Evolutionary conservation across 1,140 invertebrate genomes (phyloP).

Genomic region (Procambarus virginalis): DNA sequence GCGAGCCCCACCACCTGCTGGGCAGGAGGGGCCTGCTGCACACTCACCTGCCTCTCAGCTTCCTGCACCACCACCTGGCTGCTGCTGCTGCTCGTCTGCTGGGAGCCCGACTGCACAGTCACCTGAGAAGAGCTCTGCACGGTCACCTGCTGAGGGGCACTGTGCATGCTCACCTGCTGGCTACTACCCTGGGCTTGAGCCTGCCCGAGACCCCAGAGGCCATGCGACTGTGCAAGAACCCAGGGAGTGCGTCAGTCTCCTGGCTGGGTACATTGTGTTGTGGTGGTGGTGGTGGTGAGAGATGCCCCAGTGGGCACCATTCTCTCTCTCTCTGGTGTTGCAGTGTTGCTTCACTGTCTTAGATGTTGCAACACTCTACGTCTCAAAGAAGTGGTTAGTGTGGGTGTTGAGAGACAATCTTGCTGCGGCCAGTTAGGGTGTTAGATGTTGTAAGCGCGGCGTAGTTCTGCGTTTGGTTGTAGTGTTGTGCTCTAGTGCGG

Average conservation of each 20-base stretch:
- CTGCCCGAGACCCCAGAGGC: slow-evolving; percentile 41
- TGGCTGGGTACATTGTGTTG: neutral
- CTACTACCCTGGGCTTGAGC: slow-evolving; percentile 7
- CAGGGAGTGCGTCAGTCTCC: neutral
- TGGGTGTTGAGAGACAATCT: neutral
- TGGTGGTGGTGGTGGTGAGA: neutral
- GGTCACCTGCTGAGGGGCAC: slow-evolving; percentile 18
- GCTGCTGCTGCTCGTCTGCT: neutral
- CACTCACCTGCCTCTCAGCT: slow-evolving; percentile 13
- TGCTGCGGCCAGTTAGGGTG: neutral
- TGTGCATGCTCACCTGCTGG: slow-evolving; percentile 24
- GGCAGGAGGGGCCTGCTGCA: neutral
- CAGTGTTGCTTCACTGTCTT: neutral
- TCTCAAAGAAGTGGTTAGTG: neutral
- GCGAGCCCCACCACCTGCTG: neutral
- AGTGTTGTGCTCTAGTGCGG: no score
- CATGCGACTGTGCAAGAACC: slow-evolving; percentile 16
- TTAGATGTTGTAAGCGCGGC: neutral
- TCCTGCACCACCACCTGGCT: neutral
- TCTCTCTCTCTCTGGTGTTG: neutral
- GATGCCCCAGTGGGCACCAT: neutral
- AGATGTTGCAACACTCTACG: neutral
- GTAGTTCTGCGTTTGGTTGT: no score
- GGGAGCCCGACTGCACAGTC: neutral
- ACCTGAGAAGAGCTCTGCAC: neutral